Conservation (phyloP, 2,888 invertebrate species). For the Melieria omissa region DNA sequence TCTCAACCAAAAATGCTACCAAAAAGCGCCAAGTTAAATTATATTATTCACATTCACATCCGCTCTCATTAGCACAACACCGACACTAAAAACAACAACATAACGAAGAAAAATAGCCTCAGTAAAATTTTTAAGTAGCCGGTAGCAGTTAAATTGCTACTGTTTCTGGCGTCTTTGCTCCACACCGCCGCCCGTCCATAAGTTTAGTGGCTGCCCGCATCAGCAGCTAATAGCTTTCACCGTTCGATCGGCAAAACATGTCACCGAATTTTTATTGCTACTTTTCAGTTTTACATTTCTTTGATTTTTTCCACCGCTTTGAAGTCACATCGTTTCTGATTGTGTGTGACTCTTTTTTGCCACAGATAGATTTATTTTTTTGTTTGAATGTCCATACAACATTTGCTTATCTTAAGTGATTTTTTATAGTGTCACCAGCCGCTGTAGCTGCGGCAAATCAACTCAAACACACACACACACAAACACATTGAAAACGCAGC, state of each 20-base stretch:
- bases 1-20: too few relatives aligned
- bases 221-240: background rate
- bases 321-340: too few relatives aligned
- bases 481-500: background rate
- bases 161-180: too few relatives aligned
- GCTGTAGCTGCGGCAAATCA: background rate
- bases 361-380: slow-evolving; percentile 8
- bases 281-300: too few relatives aligned
- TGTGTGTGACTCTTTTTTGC: background rate
- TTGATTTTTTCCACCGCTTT: too few relatives aligned
- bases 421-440: slow-evolving; percentile 47
- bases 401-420: slow-evolving; percentile 50
- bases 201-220: background rate
- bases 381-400: slow-evolving; percentile 35
- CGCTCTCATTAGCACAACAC: slow-evolving; percentile 30
- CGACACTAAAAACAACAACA: background rate
- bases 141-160: background rate
- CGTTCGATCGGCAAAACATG: too few relatives aligned
- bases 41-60: slow-evolving; percentile 9
- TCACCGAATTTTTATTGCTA: too few relatives aligned
- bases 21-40: too few relatives aligned
- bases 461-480: slow-evolving; percentile 12
- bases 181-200: background rate
- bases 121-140: background rate
- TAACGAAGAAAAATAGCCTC: slow-evolving; percentile 2